Conservation (phyloP, 2,113 vertebrate species). For the Hyla sarda region DNA sequence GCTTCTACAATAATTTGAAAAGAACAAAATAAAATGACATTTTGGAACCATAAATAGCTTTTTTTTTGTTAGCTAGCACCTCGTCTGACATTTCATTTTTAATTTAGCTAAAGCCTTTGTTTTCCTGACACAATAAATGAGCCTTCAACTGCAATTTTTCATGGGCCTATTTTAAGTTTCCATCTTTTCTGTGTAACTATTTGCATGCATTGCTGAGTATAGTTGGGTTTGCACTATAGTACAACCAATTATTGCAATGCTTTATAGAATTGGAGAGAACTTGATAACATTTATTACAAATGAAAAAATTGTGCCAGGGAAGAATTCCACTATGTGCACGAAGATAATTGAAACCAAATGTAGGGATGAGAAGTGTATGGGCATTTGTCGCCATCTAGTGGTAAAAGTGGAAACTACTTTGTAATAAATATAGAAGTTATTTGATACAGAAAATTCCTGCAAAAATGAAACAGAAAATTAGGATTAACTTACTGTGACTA, state of each 20-base stretch:
- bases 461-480: neutral
- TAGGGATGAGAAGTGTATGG: conserved; percentile 64
- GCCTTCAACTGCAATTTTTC: conserved; percentile 5
- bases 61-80: conserved; percentile 1
- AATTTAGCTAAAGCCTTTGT: conserved; percentile 37
- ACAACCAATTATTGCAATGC: neutral
- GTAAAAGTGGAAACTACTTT: conserved; percentile 30
- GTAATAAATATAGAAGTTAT: neutral
- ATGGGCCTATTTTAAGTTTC: neutral
- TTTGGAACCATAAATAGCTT: neutral
- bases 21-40: conserved; percentile 2
- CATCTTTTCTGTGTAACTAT: neutral
- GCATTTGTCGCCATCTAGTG: conserved; percentile 88
- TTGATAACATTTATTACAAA: neutral
- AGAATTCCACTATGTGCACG: neutral
- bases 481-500: neutral
- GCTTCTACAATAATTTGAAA: neutral
- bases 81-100: conserved; percentile 27
- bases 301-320: neutral
- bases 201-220: neutral
- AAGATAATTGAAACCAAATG: neutral
- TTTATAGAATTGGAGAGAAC: neutral
- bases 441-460: neutral
- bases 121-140: conserved; percentile 25
- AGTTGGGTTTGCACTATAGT: neutral